Evolutionary conservation across 2,797 vertebrate species (phyloP).

Genomic region (Zonotrichia albicollis): DNA sequence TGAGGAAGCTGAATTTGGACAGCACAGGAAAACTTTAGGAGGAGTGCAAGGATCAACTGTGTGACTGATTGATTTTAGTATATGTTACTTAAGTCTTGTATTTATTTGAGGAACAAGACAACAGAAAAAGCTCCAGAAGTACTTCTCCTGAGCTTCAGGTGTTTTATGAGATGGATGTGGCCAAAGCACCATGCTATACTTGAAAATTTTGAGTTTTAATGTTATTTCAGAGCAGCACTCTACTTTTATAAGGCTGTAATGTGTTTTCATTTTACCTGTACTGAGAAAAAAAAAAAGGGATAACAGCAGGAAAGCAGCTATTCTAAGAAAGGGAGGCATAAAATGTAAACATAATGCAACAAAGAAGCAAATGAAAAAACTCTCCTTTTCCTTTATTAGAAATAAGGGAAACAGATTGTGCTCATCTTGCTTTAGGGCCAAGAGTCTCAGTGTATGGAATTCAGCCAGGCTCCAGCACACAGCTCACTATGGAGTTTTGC

Average conservation of each 20-base stretch:
- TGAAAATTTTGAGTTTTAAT: conserved; percentile 43
- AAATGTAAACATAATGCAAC: conserved; percentile 60
- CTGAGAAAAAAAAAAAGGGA: not conserved
- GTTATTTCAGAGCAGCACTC: conserved; percentile 21
- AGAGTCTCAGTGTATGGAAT: conserved; percentile 53
- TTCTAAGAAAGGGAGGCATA: conserved; percentile 55
- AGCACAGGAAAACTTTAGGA: not conserved
- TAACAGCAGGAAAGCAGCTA: conserved; percentile 63
- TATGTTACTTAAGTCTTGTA: not conserved
- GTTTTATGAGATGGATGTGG: not conserved
- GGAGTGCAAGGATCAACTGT: not conserved
- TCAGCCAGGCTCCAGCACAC: conserved; percentile 65
- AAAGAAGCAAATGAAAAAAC: conserved; percentile 65
- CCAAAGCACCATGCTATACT: not conserved
- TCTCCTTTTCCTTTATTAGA: conserved; percentile 65
- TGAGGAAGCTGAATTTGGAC: not conserved
- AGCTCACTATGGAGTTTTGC: conserved; percentile 63
- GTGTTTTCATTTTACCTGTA: conserved; percentile 63
- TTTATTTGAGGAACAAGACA: not conserved
- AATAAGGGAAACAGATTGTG: conserved; percentile 75
- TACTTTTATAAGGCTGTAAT: conserved; percentile 14
- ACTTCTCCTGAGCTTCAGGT: not conserved
- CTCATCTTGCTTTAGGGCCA: conserved; percentile 71
- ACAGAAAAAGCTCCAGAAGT: not conserved
- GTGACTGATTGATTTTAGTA: not conserved